Percentiles rank a stretch among this genome's conserved stretches.
phyloP scores from a whole-genome alignment of 1,140 invertebrate species.

The Stratiolaelaps scimitus region DNA sequence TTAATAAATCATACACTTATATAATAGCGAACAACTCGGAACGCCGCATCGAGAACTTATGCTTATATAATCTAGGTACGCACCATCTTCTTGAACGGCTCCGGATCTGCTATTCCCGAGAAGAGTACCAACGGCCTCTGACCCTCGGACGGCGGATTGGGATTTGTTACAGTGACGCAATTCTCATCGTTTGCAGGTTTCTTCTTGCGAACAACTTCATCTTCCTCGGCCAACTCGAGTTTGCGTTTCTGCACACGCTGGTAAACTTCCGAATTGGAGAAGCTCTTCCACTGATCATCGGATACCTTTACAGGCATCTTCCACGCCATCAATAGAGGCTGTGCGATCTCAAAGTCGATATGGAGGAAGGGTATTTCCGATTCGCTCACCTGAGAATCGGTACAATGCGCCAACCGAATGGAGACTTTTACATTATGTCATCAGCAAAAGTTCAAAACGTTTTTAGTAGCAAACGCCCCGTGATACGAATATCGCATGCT shows the following conservation, averaged over 20 bases:
- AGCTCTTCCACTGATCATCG: conserved; percentile 17
- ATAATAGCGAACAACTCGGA: no score
- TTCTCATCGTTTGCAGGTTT: conserved; percentile 25
- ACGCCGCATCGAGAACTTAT: no score
- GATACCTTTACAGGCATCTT: conserved; percentile 6
- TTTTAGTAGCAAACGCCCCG: no score
- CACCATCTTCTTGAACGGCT: conserved; percentile 19
- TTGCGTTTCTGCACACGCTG: conserved; percentile 6
- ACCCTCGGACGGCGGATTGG: conserved; percentile 28
- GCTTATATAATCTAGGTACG: no score
- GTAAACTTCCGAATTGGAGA: not conserved
- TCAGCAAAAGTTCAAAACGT: no score
- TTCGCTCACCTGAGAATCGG: conserved; percentile 7
- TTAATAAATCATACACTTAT: no score
- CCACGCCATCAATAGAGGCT: conserved; percentile 4
- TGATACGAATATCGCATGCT: no score
- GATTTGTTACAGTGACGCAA: conserved; percentile 30
- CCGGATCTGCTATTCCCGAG: conserved; percentile 29
- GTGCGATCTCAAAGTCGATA: conserved; percentile 14
- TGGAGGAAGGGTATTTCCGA: not conserved
- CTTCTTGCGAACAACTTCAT: not conserved
- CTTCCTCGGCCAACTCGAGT: not conserved
- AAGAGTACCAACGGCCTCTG: conserved; percentile 31
- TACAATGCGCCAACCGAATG: no score
- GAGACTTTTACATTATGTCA: no score